phyloP scores from a whole-genome alignment of 2,888 invertebrate species.

The Amphimallon solstitiale region DNA sequence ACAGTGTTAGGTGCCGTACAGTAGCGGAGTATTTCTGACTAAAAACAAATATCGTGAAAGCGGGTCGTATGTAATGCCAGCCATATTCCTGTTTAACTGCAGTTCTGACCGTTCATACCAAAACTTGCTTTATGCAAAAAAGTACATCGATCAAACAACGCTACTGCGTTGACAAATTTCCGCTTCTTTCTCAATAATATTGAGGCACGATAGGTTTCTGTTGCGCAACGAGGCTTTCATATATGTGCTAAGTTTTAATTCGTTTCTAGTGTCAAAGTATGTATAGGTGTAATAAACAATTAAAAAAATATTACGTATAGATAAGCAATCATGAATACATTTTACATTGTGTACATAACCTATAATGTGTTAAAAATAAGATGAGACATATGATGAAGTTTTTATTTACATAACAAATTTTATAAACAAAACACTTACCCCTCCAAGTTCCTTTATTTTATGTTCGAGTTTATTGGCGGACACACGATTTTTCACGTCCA shows the following conservation, averaged over 20 bases:
- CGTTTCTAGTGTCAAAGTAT: neutral
- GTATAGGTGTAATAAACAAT: too few relatives aligned
- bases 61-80: slow-evolving; percentile 44
- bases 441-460: slow-evolving; percentile 77
- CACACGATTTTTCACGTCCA: slow-evolving; percentile 79
- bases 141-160: neutral
- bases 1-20: slow-evolving; percentile 44
- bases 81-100: slow-evolving; percentile 22
- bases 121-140: neutral
- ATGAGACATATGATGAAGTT: slow-evolving; percentile 22
- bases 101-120: neutral
- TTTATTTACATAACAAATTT: slow-evolving; percentile 38
- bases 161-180: slow-evolving; percentile 36
- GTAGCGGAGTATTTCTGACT: slow-evolving; percentile 60
- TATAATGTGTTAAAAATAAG: slow-evolving; percentile 17
- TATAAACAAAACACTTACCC: slow-evolving; percentile 67
- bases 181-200: slow-evolving; percentile 30
- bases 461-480: slow-evolving; percentile 73
- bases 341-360: slow-evolving; percentile 29
- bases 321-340: neutral
- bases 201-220: slow-evolving; percentile 21
- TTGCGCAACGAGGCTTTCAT: slow-evolving; percentile 40
- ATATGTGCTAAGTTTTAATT: slow-evolving; percentile 20
- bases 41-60: slow-evolving; percentile 60
- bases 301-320: neutral